Base-by-base conservation (phyloP, 2,888 invertebrate species). In the Tenthredo mesomela region DNA sequence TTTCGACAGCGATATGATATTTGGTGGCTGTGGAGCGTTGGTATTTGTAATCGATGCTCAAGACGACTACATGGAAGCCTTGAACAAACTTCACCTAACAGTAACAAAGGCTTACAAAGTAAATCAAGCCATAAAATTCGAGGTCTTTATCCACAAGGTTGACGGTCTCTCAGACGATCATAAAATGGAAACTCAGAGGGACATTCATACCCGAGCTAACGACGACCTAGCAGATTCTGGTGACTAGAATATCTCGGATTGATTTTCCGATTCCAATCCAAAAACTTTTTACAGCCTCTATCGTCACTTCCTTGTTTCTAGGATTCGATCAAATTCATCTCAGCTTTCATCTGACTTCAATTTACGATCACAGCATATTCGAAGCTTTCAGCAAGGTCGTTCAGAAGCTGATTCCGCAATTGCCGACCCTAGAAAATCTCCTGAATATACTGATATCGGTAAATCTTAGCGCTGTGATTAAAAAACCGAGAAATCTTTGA, bases 381-480 rank as follows among this genome's bases (percentile, higher is more conserved):
- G 99, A 99, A 94, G 99, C 99, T 15, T 99, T 99, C 94, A 99
- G 99, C 90, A 99, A 99, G 96, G 99, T 99, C 86, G 99, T 99
- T 82, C 99, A 99, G 93, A 99, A 99, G 93, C 94, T 99, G 87
- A 99, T 99, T 91, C 98, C 98, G 58, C 99, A 99, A 93, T 95
- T 99, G 90, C 98, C 99, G 50, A 98, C 98, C 2, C 94, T 99
- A 92, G 99, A 99, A 94, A 98, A 99, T 94, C 95, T 99, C 88
- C 95, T 99, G 87, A 99, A 99, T 93, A 98, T 99, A 92, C 96
- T 99, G 89, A 99, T 99, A 94, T 98, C 98, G 89, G 99, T 99
- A 95, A 96, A n/a, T 47, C 10, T n/a, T 71, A n/a, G 15, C 15
- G 33, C 9, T 12, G 9, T 21, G 15, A 2, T 37, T 6, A 71